Evolutionary conservation across 1,140 invertebrate genomes (phyloP).

Genomic region (Zaprionus ghesquierei): DNA sequence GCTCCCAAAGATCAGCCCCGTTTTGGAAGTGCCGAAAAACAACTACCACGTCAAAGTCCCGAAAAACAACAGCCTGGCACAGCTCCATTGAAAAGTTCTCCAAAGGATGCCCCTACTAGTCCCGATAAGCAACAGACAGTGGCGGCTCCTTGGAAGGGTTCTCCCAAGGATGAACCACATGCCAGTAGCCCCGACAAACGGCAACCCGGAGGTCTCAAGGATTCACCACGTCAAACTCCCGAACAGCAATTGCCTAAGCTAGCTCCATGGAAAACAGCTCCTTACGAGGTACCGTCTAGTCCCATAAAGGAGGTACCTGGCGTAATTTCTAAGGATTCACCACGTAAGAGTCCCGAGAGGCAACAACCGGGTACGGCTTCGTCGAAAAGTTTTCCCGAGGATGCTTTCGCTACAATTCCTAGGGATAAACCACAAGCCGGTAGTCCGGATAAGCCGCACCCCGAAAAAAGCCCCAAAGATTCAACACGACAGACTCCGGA

Average conservation of each 20-base stretch:
- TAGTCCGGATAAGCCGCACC: neutral
- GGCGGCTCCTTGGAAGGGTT: neutral
- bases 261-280: neutral
- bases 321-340: constrained; percentile 1
- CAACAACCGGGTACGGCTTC: neutral
- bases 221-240: neutral
- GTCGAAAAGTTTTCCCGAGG: neutral
- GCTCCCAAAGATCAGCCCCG: neutral
- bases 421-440: neutral
- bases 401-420: neutral
- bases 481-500: neutral
- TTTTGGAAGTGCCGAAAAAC: neutral
- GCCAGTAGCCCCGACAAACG: neutral
- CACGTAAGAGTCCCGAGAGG: neutral
- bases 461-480: neutral
- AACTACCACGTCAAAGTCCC: constrained; percentile 1
- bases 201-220: neutral
- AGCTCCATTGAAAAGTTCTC: neutral
- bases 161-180: neutral
- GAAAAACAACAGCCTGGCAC: neutral
- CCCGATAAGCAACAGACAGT: neutral
- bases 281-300: neutral
- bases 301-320: neutral
- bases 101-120: neutral
- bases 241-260: neutral